Evolutionary conservation across 2,888 invertebrate genomes (phyloP).

Genomic region (Carcina quercana): DNA sequence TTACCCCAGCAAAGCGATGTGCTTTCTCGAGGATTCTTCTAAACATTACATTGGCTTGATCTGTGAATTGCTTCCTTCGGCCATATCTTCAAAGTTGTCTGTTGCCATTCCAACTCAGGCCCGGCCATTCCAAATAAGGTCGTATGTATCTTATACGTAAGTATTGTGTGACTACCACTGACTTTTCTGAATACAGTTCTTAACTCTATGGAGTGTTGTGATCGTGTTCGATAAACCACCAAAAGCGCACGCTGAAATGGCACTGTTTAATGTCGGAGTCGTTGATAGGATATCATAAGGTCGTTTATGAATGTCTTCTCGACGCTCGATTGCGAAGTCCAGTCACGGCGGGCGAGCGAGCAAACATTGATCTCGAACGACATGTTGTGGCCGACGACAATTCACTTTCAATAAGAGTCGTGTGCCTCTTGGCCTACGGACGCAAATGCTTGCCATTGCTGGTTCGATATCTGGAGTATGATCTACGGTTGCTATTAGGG

Average conservation of each 20-base stretch:
- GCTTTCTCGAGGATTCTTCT: no score
- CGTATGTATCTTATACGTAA: no score
- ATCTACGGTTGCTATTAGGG: conserved; percentile 48
- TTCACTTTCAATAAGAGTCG: conserved; percentile 64
- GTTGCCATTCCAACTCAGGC: not conserved
- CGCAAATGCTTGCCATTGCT: conserved; percentile 52
- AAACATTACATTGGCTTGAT: no score
- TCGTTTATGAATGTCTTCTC: conserved; percentile 41
- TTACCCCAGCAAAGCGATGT: no score
- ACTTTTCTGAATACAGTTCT: no score
- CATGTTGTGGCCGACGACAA: conserved; percentile 45
- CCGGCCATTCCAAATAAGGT: no score
- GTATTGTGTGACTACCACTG: no score
- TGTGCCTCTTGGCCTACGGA: conserved; percentile 58
- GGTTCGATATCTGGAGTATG: conserved; percentile 59
- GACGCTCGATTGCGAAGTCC: conserved; percentile 49
- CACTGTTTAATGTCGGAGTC: conserved; percentile 31
- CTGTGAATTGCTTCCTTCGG: no score
- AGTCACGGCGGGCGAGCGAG: conserved; percentile 39
- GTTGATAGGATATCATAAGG: conserved; percentile 34
- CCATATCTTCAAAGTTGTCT: not conserved
- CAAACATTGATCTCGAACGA: conserved; percentile 43
- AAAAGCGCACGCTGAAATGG: conserved; percentile 23
- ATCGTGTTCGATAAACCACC: not conserved
- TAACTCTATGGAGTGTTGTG: not conserved